Evolutionary conservation across 2,888 invertebrate species (phyloP), one percentile per base, ranked within the genome.

Genomic region (Syrista parreyssii): DNA sequence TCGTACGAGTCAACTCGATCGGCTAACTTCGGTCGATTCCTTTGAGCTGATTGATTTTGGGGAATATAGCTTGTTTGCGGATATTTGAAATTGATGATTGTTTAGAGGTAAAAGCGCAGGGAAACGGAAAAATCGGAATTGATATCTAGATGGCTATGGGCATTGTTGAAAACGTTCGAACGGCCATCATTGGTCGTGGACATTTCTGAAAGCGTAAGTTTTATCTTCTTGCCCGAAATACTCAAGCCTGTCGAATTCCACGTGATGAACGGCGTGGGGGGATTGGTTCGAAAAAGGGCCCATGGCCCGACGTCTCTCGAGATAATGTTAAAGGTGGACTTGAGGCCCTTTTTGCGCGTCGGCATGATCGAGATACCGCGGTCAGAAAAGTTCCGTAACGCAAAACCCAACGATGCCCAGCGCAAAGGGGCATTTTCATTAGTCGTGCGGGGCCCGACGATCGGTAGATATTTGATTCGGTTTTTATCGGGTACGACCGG

Each of bases 341-440:
- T 36, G 84, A 86, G 84, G 87, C 89, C 78, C 75, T 76, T 79
- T 55, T 79, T 77, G 79, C 89, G 91, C 91, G 90, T 90, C 86
- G 84, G 84, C 84, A 84, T 85, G 86, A 86, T 92, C 91, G 92
- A 92, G 89, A 91, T 89, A 89, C 87, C 87, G 83, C 83, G 85
- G 84, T 81, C 55, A 77, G 68, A 76, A 79, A 81, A 81, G 75
- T 71, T 40, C 31, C 68, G 35, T 74, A 75, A 76, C 30, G 81
- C 78, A 82, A 78, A 84, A 69, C 69, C 69, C 75, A 77, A 76
- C 79, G 40, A 40, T 40, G 40, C 23, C 40, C 79, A 83, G 84
- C 83, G 84, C 86, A 85, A 87, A 87, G 85, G 86, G 86, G 88
- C 85, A 88, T 88, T 88, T 88, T 88, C 87, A 88, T 88, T 88